Conservation (phyloP, 2,888 invertebrate genomes). For the Dione juno region DNA sequence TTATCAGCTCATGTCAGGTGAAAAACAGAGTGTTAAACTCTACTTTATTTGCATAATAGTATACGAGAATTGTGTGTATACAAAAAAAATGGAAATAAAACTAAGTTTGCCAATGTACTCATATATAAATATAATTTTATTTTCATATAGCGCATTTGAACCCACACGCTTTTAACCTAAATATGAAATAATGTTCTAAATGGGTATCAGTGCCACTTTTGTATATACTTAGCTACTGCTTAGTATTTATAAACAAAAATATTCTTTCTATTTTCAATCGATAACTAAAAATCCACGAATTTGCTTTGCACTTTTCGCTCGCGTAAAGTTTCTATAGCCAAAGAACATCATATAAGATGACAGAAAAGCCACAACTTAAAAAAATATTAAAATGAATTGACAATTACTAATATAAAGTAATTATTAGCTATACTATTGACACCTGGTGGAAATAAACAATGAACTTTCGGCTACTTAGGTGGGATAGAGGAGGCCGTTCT, state of each 20-base stretch:
- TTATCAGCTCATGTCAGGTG: neutral
- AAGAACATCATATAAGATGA: neutral
- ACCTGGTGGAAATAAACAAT: no score
- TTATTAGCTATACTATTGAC: no score
- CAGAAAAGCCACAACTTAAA: neutral
- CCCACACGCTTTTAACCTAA: slow-evolving; percentile 2
- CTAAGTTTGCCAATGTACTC: no score
- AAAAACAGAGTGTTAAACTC: no score
- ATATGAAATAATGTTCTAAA: slow-evolving; percentile 8
- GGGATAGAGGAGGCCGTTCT: no score
- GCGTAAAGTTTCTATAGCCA: neutral
- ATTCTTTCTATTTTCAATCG: neutral
- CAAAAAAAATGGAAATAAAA: neutral
- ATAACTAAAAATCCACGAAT: neutral
- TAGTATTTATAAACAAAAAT: neutral
- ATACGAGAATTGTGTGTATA: neutral
- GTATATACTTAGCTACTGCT: neutral
- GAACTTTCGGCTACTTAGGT: no score
- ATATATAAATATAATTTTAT: neutral
- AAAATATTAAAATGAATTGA: no score
- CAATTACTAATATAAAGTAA: no score
- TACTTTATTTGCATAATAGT: neutral
- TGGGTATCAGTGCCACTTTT: neutral
- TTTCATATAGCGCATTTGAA: neutral
- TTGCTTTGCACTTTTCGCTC: neutral